phyloP scores from a whole-genome alignment of 2,797 vertebrate genomes.

The Chelon labrosus region DNA sequence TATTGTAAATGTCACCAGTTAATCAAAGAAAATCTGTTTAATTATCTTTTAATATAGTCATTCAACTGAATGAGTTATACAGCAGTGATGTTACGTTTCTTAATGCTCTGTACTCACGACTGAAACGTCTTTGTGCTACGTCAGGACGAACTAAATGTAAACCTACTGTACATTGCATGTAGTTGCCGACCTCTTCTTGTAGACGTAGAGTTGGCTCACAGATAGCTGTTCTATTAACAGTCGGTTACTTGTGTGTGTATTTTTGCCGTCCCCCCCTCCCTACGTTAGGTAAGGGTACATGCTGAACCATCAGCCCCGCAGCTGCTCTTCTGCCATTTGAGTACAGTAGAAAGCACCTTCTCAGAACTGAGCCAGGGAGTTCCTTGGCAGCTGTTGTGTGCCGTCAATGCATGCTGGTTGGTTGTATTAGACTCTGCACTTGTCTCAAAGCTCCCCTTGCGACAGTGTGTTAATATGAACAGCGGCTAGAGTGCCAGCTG shows the following conservation, averaged over 20 bases:
- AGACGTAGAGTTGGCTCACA: slow-evolving; percentile 28
- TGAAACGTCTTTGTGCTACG: slow-evolving; percentile 14
- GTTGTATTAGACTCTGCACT: slow-evolving; percentile 35
- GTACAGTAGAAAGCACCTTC: slow-evolving; percentile 71
- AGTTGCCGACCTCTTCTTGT: slow-evolving; percentile 8
- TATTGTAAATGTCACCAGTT: slow-evolving; percentile 36
- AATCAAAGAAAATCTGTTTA: slow-evolving; percentile 39
- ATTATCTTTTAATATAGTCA: not conserved
- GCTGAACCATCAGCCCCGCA: slow-evolving; percentile 60
- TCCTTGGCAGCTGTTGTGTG: slow-evolving; percentile 67
- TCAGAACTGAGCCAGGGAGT: slow-evolving; percentile 51
- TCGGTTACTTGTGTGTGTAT: slow-evolving; percentile 53
- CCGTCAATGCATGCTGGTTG: slow-evolving; percentile 36
- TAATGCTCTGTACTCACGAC: slow-evolving; percentile 31
- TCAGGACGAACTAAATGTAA: slow-evolving; percentile 9
- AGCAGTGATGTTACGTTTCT: slow-evolving; percentile 26
- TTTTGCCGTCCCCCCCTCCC: slow-evolving; percentile 36
- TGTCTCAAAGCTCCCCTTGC: slow-evolving; percentile 44
- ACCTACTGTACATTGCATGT: slow-evolving; percentile 1
- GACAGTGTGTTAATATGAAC: slow-evolving; percentile 58
- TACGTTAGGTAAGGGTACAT: slow-evolving; percentile 42
- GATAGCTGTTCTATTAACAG: slow-evolving; percentile 60
- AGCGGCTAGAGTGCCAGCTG: slow-evolving; percentile 56
- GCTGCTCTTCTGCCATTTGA: slow-evolving; percentile 63
- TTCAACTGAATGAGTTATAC: slow-evolving; percentile 26